These are phyloP conservation scores for Lycophotia porphyrea DNA, from an alignment of 2,888 invertebrate genomes.

Conservation along the genomic window DNA sequence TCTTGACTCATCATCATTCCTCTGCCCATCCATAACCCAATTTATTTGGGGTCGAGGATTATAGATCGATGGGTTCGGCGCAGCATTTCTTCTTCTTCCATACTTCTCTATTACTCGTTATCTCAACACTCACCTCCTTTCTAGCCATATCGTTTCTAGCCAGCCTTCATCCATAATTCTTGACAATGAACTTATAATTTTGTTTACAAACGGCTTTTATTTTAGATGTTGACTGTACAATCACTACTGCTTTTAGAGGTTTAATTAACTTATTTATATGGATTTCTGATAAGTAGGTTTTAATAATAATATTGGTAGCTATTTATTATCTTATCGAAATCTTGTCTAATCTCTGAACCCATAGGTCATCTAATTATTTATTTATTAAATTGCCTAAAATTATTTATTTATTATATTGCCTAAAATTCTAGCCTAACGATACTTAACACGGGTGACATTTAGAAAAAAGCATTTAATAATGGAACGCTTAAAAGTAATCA, in stretches of 20 bases:
- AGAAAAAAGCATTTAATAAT: conserved; percentile 39
- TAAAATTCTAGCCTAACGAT: conserved; percentile 20
- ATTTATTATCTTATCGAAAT: conserved; percentile 43
- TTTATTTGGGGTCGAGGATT: too few relatives aligned
- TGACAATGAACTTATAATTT: too few relatives aligned
- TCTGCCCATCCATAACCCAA: too few relatives aligned
- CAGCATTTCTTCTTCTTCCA: too few relatives aligned
- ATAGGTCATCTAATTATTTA: conserved; percentile 17
- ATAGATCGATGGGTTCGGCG: too few relatives aligned
- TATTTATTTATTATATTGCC: conserved; percentile 11
- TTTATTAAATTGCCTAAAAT: conserved; percentile 3
- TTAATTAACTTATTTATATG: not conserved
- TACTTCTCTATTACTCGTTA: too few relatives aligned
- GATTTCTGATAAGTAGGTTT: not conserved
- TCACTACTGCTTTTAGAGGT: not conserved
- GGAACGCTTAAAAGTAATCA: conserved; percentile 45
- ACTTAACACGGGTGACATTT: conserved; percentile 9
- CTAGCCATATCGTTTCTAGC: too few relatives aligned
- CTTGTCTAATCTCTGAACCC: conserved; percentile 35
- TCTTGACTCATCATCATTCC: too few relatives aligned
- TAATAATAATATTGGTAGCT: conserved; percentile 28
- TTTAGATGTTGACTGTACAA: not conserved
- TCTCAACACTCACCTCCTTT: too few relatives aligned
- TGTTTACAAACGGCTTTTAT: not conserved
- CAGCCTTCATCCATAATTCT: too few relatives aligned